A percentile compares a stretch with the other conserved stretches of the same genome.
Evolutionary conservation across 1,140 invertebrate species (phyloP).

Genomic region (Drosophila orena): DNA sequence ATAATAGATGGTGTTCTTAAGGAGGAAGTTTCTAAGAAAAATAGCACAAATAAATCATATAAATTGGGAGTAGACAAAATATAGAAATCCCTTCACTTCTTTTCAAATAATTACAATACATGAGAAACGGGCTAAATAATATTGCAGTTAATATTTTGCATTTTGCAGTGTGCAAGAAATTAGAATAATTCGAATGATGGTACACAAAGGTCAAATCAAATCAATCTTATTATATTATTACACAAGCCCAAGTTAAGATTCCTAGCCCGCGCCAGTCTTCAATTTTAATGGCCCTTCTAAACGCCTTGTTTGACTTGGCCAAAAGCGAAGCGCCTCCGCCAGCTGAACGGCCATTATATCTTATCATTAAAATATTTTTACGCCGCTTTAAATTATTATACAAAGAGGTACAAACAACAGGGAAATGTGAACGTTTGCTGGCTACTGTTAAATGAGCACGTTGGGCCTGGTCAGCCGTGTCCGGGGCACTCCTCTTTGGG

Average conservation of each 20-base stretch:
- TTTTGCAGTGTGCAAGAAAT: not conserved
- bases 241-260: conserved; percentile 9
- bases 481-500: conserved; percentile 65
- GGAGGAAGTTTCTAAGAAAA: not conserved
- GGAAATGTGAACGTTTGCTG: conserved; percentile 56
- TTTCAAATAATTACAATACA: too few species aligned
- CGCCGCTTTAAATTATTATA: conserved; percentile 79
- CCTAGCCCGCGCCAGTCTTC: conserved; percentile 8
- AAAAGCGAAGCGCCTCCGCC: conserved; percentile 16
- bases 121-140: too few species aligned
- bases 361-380: conserved; percentile 82
- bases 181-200: not conserved
- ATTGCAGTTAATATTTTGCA: too few species aligned
- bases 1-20: conserved; percentile 18
- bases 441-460: conserved; percentile 84
- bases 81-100: too few species aligned
- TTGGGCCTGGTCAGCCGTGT: conserved; percentile 63
- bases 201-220: not conserved
- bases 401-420: conserved; percentile 55
- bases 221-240: not conserved
- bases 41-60: not conserved
- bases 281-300: conserved; percentile 4
- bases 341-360: conserved; percentile 48
- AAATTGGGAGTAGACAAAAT: too few species aligned
- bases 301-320: conserved; percentile 42